Percentiles rank a stretch among this genome's conserved stretches.
Evolutionary conservation across 2,888 invertebrate genomes (phyloP).

Genomic region (Strigamia crassipes): DNA sequence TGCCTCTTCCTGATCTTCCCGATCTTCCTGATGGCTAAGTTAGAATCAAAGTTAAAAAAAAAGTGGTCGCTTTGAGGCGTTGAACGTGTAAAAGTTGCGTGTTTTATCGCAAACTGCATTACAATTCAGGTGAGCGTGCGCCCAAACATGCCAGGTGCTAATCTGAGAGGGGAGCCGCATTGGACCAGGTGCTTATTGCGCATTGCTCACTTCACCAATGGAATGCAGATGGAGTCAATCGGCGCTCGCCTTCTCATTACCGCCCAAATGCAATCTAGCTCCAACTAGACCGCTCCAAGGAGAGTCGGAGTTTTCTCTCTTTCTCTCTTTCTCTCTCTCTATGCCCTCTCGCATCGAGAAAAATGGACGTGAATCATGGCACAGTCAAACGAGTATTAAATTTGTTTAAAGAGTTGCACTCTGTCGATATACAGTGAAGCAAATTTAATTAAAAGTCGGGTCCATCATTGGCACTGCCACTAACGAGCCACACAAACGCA

Average conservation of each 20-base stretch:
- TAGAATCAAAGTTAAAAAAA: background rate
- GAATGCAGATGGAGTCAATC: conserved; percentile 34
- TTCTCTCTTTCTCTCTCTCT: too few relatives aligned
- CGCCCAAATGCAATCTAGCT: conserved; percentile 27
- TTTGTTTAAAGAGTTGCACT: conserved; percentile 15
- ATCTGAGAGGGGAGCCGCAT: background rate
- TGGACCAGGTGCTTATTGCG: conserved; percentile 33
- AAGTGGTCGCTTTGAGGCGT: background rate
- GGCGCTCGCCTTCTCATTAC: conserved; percentile 8
- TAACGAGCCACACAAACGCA: conserved; percentile 26
- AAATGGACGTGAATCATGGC: conserved; percentile 21
- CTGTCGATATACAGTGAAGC: conserved; percentile 26
- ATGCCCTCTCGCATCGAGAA: background rate
- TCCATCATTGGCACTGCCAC: conserved; percentile 39
- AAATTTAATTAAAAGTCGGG: conserved; percentile 37
- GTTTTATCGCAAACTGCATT: background rate
- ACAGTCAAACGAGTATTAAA: conserved; percentile 1
- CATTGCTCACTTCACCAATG: conserved; percentile 31
- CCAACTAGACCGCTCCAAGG: too few relatives aligned
- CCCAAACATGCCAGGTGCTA: conserved; percentile 25
- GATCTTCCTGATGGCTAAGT: too few relatives aligned
- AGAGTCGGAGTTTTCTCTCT: too few relatives aligned
- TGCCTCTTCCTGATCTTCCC: too few relatives aligned
- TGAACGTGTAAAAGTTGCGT: background rate
- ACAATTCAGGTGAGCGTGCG: conserved; percentile 3